Conservation (phyloP, 2,888 invertebrate genomes). For the Esperia sulphurella region DNA sequence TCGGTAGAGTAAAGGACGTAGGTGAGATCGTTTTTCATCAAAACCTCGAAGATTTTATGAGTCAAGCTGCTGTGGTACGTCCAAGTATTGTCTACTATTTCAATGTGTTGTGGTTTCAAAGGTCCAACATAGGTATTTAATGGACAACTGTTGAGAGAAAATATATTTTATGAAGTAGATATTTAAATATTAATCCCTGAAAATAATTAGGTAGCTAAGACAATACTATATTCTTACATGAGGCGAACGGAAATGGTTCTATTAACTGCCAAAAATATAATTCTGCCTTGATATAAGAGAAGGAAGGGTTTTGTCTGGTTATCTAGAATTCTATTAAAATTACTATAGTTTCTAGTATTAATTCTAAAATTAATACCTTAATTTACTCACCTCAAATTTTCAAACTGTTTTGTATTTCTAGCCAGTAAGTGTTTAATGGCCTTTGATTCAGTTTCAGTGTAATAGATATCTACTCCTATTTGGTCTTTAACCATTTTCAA, state of each 20-base stretch:
- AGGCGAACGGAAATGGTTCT: neutral
- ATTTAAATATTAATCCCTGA: neutral
- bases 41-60: conserved; percentile 18
- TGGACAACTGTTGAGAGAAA: conserved; percentile 20
- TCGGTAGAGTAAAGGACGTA: conserved; percentile 26
- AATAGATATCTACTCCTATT: conserved; percentile 12
- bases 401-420: conserved; percentile 10
- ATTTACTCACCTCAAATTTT: conserved; percentile 12
- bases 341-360: too few species aligned
- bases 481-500: conserved; percentile 14
- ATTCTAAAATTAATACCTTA: too few species aligned
- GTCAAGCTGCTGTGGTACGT: conserved; percentile 18
- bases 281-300: too few species aligned
- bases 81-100: conserved; percentile 26
- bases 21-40: conserved; percentile 20
- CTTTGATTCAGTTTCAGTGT: conserved; percentile 7
- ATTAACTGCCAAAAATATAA: neutral
- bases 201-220: neutral
- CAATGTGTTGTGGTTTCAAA: conserved; percentile 20
- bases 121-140: conserved; percentile 22
- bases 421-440: conserved; percentile 16
- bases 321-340: too few species aligned
- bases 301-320: too few species aligned
- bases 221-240: neutral
- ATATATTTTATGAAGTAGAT: neutral